A percentile compares a stretch with the other conserved stretches of the same genome.
phyloP scores from a whole-genome alignment of 2,113 vertebrate genomes.

The Chauna torquata region DNA sequence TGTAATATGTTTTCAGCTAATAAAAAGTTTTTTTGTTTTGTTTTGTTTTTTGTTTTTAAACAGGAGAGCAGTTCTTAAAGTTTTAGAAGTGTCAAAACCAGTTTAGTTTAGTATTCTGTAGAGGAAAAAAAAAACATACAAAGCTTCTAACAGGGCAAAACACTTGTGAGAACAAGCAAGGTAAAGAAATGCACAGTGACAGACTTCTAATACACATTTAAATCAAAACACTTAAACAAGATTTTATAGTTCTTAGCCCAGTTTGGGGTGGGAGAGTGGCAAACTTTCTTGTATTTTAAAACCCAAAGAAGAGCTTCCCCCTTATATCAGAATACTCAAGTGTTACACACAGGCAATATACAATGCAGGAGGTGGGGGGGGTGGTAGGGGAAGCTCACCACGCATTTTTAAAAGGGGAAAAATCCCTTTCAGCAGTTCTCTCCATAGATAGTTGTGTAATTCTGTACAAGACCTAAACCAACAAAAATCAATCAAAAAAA shows the following conservation, averaged over 20 bases:
- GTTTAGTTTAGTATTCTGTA: neutral
- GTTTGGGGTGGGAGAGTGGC: neutral
- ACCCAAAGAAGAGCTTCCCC: neutral
- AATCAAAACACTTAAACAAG: neutral
- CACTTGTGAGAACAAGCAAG: neutral
- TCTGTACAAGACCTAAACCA: neutral
- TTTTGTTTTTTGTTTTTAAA: too few species aligned
- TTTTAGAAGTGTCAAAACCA: neutral
- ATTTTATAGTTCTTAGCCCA: neutral
- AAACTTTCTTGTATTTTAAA: neutral
- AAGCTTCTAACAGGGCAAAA: neutral
- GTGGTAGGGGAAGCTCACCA: neutral
- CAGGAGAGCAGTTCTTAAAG: constrained; percentile 26
- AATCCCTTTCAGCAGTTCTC: neutral
- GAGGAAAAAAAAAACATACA: neutral
- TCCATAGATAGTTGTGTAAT: neutral
- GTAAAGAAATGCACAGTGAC: neutral
- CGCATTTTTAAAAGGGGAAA: neutral
- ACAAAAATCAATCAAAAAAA: neutral
- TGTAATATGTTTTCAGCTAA: constrained; percentile 3
- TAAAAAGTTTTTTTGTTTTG: neutral
- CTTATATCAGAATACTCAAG: neutral
- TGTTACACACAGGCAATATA: neutral
- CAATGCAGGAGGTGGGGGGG: neutral
- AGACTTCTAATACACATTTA: neutral